phyloP scores from a whole-genome alignment of 2,888 invertebrate genomes.

The Melieria omissa region DNA sequence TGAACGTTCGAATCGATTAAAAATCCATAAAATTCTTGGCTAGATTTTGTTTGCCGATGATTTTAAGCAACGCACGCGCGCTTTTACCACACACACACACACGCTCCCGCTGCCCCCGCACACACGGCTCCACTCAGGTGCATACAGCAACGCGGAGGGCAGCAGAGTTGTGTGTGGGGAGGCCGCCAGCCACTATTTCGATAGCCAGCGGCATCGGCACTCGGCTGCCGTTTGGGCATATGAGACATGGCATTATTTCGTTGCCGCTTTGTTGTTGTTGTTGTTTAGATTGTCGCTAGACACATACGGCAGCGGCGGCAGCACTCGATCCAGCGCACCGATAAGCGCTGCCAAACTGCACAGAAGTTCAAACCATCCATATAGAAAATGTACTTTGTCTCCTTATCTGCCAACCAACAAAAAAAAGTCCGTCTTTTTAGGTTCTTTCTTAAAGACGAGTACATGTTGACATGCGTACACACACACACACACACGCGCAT shows the following conservation, averaged over 20 bases:
- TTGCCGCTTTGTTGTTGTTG: too few relatives aligned
- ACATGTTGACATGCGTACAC: neutral
- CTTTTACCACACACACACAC: too few relatives aligned
- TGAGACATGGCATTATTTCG: neutral
- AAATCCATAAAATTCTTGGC: constrained; percentile 61
- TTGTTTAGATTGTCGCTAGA: too few relatives aligned
- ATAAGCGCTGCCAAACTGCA: neutral
- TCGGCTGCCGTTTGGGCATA: neutral
- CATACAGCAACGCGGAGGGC: neutral
- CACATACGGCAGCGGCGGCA: neutral
- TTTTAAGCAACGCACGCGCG: too few relatives aligned
- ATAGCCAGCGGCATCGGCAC: neutral
- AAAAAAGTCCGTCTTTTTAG: too few relatives aligned
- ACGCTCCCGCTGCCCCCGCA: too few relatives aligned
- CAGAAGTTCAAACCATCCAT: neutral
- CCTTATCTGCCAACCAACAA: neutral
- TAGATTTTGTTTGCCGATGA: constrained; percentile 60
- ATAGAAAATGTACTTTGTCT: neutral
- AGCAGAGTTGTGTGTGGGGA: neutral
- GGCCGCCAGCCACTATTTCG: neutral
- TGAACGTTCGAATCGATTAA: constrained; percentile 56
- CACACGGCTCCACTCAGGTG: too few relatives aligned
- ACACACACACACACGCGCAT: neutral
- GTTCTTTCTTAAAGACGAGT: too few relatives aligned
- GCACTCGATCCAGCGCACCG: neutral